Base-by-base conservation (phyloP, 1,140 invertebrate species). In the Octopus bimaculoides region DNA sequence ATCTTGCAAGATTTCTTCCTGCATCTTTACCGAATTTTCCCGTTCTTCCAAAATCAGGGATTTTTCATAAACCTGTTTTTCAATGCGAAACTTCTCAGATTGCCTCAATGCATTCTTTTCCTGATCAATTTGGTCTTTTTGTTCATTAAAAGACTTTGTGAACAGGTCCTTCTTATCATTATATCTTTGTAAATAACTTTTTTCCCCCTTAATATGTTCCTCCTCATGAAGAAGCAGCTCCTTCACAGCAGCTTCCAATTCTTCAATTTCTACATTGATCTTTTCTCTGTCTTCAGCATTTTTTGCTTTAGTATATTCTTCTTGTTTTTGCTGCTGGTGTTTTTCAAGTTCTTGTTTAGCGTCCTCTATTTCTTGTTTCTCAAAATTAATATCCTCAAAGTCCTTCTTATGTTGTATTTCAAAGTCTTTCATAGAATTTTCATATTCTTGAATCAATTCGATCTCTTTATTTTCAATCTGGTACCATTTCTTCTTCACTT, bases 321-420 rank as follows among this genome's bases (percentile, higher is more conserved):
- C 56, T 53, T 80, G 53, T 82, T 75, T 76, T 79, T 81, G 79
- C 9, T 82, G 53, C 78, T 88, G 85, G 74, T 85, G 82, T 26
- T 88, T 84, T 17, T 76, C 80, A 7, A 88, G 79, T 81, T 88
- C 87, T 66, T 83, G 80, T 86, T 86, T 87, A 12, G 87, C 87
- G 54, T 85, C 86, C 77, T 88, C 87, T 17, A 87, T 84, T 26
- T 79, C 79, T 26, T 82, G 74, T 78, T 86, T 86, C 66, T 85
- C 83, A 53, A 80, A 79, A 75, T 83, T 79, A 73, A 87, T 82
- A 52, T 81, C 80, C 54, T 87, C 85, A 12, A 87, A 75, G 56
- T 81, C 75, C 8, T 74, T 55, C 61, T 86, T 83, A 85, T 86
- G 86, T 73, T 80, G 77, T 41, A 77, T 79, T 52, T 83, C 85